phyloP scores from a whole-genome alignment of 2,113 vertebrate genomes.

The Thomomys bottae region DNA sequence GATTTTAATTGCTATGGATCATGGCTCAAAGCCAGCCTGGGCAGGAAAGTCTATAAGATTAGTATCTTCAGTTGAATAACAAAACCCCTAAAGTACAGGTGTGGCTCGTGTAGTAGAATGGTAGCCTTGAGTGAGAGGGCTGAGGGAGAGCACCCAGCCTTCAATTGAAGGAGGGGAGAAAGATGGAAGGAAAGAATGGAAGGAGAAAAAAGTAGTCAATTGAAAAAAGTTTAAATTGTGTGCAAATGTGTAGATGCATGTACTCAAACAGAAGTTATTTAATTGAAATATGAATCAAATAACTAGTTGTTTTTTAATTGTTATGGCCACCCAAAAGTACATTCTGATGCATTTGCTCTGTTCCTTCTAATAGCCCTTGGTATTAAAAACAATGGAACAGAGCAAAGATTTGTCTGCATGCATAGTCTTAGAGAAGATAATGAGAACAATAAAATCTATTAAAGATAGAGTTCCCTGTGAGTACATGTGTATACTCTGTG shows the following conservation, averaged over 20 bases:
- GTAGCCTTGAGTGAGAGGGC: too few relatives aligned
- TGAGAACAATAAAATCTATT: not conserved
- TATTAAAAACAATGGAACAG: conserved; percentile 39
- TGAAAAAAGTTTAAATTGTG: not conserved
- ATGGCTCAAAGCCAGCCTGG: too few relatives aligned
- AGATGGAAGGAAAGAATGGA: too few relatives aligned
- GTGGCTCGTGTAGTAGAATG: too few relatives aligned
- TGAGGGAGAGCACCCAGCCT: too few relatives aligned
- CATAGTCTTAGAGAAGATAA: conserved; percentile 22
- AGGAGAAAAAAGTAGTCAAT: too few relatives aligned
- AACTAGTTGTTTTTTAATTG: not conserved
- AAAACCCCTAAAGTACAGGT: too few relatives aligned
- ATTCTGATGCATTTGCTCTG: not conserved
- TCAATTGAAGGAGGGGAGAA: too few relatives aligned
- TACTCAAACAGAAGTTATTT: not conserved
- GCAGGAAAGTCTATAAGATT: too few relatives aligned
- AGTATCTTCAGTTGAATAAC: too few relatives aligned
- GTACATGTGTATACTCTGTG: accelerated
- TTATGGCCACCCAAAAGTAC: not conserved
- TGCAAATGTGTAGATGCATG: not conserved
- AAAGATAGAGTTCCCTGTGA: not conserved
- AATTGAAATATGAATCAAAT: not conserved
- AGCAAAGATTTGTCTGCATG: conserved; percentile 44
- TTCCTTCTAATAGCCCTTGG: not conserved
- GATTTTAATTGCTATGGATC: too few relatives aligned